A percentile compares a stretch with the other conserved stretches of the same genome.
phyloP scores from a whole-genome alignment of 2,113 vertebrate genomes.

The Geococcyx californianus region DNA sequence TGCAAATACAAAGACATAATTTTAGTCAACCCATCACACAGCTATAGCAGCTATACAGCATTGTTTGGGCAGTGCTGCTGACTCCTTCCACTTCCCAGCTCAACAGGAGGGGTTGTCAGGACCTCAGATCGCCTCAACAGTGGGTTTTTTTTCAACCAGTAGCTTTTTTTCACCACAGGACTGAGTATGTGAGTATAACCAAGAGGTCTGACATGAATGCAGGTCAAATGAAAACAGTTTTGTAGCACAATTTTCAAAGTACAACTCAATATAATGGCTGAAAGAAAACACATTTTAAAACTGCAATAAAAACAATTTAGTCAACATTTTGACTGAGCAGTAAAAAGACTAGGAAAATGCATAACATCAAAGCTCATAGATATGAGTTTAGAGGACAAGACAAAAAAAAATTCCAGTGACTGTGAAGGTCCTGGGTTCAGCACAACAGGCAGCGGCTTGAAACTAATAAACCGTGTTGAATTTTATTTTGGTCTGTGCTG shows the following conservation, averaged over 20 bases:
- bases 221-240: neutral
- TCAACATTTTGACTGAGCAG: neutral
- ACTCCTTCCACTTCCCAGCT: neutral
- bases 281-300: neutral
- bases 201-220: neutral
- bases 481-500: neutral
- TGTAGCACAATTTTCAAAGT: neutral
- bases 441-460: neutral
- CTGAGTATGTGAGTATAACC: neutral
- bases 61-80: neutral
- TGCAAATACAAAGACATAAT: neutral
- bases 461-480: neutral
- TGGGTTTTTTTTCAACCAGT: neutral
- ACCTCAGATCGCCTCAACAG: neutral
- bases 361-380: neutral
- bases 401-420: neutral
- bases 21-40: neutral
- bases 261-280: neutral
- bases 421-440: neutral
- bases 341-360: neutral
- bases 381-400: neutral
- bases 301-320: neutral
- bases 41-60: neutral
- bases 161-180: neutral
- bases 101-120: neutral